Percentiles rank a stretch among this genome's conserved stretches.
Evolutionary conservation across 2,113 vertebrate genomes (phyloP).

Genomic region (Crotalus helleri): DNA sequence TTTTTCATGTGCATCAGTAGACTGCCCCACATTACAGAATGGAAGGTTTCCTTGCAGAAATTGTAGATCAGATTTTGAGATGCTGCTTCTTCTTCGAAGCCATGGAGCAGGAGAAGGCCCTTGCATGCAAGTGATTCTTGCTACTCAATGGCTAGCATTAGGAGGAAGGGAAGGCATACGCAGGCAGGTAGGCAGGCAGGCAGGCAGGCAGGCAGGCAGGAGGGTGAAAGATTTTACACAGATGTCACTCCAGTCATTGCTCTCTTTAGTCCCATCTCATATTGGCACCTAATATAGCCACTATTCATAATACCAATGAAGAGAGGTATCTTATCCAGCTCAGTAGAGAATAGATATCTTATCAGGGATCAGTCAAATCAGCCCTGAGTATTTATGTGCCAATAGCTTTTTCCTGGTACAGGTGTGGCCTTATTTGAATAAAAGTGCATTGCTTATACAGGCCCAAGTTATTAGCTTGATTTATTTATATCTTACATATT

Average conservation of each 20-base stretch:
- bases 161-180: not conserved
- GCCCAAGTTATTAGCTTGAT: not conserved
- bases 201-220: too few species aligned
- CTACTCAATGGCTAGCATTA: not conserved
- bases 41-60: not conserved
- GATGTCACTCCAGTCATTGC: not conserved
- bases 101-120: not conserved
- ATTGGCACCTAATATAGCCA: not conserved
- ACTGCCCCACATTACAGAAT: not conserved
- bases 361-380: not conserved
- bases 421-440: not conserved
- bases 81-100: not conserved
- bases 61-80: not conserved
- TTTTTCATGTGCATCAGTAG: not conserved
- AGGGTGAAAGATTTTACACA: not conserved
- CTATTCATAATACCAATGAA: not conserved
- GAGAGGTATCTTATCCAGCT: not conserved
- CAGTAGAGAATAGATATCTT: not conserved
- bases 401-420: not conserved
- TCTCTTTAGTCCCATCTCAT: not conserved
- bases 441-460: not conserved
- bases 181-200: not conserved
- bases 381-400: not conserved
- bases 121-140: not conserved
- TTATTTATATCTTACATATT: not conserved